These are phyloP conservation scores for Agrotis clavis DNA, from an alignment of 2,888 invertebrate species.

Conservation along the genomic window DNA sequence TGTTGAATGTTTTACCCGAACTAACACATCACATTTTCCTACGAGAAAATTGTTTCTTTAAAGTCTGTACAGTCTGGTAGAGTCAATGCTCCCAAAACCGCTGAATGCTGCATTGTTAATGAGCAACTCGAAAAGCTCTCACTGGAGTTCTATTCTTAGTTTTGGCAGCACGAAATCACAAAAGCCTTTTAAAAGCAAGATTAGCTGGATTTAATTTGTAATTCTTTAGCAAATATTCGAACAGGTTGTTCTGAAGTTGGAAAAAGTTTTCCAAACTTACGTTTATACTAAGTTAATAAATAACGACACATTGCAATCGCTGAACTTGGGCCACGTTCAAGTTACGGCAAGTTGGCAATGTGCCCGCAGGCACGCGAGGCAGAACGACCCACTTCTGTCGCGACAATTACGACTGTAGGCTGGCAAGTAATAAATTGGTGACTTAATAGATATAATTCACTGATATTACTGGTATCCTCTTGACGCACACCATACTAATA, in stretches of 20 bases:
- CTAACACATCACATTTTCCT: constrained; percentile 1
- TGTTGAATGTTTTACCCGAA: constrained; percentile 26
- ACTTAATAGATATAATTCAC: constrained; percentile 29
- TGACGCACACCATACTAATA: neutral
- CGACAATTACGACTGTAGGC: constrained; percentile 40
- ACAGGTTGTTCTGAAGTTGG: constrained; percentile 36
- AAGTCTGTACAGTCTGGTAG: constrained; percentile 13
- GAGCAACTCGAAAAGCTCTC: constrained; percentile 16
- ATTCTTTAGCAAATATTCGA: constrained; percentile 29
- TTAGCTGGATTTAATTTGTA: constrained; percentile 12
- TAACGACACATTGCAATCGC: constrained; percentile 44
- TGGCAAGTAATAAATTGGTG: constrained; percentile 34
- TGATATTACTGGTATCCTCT: neutral
- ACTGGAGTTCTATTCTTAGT: constrained; percentile 8
- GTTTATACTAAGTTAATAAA: constrained; percentile 43
- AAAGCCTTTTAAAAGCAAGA: constrained; percentile 18
- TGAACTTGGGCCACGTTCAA: constrained; percentile 68
- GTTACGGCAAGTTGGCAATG: constrained; percentile 71
- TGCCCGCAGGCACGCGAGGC: constrained; percentile 58
- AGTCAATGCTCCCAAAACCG: constrained; percentile 46
- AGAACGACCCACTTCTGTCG: constrained; percentile 67
- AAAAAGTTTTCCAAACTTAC: constrained; percentile 33
- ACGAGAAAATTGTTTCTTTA: constrained; percentile 24
- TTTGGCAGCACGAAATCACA: constrained; percentile 6
- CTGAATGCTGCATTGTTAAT: constrained; percentile 44